phyloP scores from a whole-genome alignment of 1,140 invertebrate genomes.

The Lordiphosa mommai region DNA sequence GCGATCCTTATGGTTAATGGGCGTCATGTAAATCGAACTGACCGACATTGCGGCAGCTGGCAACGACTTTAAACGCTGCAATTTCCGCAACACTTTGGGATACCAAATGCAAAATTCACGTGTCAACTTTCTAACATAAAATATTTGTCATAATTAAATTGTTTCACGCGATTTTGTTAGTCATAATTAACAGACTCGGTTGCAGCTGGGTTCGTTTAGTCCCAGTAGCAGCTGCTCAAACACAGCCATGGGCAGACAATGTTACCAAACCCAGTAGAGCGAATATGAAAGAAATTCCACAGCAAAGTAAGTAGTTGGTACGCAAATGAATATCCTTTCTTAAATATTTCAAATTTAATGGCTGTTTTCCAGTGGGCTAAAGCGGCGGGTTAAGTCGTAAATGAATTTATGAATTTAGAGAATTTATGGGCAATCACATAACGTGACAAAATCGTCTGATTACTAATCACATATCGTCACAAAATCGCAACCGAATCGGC shows the following conservation, averaged over 20 bases:
- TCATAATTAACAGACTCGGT: not conserved
- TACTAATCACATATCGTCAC: too few relatives aligned
- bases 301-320: not conserved
- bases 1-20: constrained; percentile 12
- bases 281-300: constrained; percentile 22
- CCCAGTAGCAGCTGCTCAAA: constrained; percentile 57
- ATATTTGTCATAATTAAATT: constrained; percentile 41
- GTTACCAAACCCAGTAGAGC: constrained; percentile 20
- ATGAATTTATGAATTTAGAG: too few relatives aligned
- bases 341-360: too few relatives aligned
- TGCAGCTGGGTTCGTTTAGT: too few relatives aligned
- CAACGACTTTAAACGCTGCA: constrained; percentile 3
- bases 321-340: too few relatives aligned
- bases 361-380: too few relatives aligned
- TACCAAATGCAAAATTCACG: constrained; percentile 41
- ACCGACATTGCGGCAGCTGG: constrained; percentile 9
- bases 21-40: constrained; percentile 12
- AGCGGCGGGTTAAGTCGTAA: too few relatives aligned
- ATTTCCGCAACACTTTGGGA: constrained; percentile 23
- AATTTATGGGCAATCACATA: too few relatives aligned
- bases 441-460: too few relatives aligned
- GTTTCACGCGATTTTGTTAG: constrained; percentile 26
- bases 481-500: too few relatives aligned
- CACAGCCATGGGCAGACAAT: constrained; percentile 23
- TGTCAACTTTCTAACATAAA: constrained; percentile 24